Percentiles rank a stretch among this genome's conserved stretches.
Evolutionary conservation across 2,888 invertebrate genomes (phyloP).

Genomic region (Cecidostiba fungosa): DNA sequence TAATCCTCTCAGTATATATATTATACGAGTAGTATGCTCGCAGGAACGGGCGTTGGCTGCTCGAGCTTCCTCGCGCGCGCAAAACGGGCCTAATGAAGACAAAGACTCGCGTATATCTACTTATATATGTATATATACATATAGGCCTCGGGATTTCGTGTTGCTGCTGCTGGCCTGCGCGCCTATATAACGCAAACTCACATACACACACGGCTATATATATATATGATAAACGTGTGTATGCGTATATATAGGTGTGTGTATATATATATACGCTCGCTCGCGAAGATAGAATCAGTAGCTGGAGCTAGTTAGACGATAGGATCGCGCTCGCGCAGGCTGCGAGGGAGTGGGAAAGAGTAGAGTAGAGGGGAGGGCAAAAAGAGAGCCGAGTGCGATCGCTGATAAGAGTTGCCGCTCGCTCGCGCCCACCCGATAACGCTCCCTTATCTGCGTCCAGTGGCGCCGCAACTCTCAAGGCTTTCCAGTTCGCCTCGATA

Average conservation of each 20-base stretch:
- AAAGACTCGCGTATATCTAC: conserved; percentile 7
- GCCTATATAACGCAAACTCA: conserved; percentile 3
- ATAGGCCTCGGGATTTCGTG: conserved; percentile 31
- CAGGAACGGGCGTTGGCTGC: conserved; percentile 51
- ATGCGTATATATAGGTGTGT: too few relatives aligned
- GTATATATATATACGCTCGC: conserved; percentile 4
- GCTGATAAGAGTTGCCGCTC: conserved; percentile 76
- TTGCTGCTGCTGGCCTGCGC: conserved; percentile 69
- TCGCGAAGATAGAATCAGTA: conserved; percentile 81
- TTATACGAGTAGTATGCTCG: background rate
- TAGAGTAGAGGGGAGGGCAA: conserved; percentile 68
- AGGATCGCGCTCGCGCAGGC: conserved; percentile 80
- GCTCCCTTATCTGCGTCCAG: conserved; percentile 79
- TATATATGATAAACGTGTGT: too few relatives aligned
- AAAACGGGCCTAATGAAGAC: conserved; percentile 54
- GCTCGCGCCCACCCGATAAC: conserved; percentile 77
- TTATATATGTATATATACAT: background rate
- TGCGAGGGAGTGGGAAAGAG: conserved; percentile 65
- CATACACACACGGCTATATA: conserved; percentile 6
- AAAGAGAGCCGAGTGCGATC: conserved; percentile 81
- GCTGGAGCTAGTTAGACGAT: conserved; percentile 84
- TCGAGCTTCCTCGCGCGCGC: conserved; percentile 32
- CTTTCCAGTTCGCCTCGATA: conserved; percentile 70
- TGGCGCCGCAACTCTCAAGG: conserved; percentile 80
- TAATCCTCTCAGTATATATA: background rate